These are phyloP conservation scores for Lamellibrachia luymesi DNA, from an alignment of 1,140 invertebrate species.

Conservation along the genomic window DNA sequence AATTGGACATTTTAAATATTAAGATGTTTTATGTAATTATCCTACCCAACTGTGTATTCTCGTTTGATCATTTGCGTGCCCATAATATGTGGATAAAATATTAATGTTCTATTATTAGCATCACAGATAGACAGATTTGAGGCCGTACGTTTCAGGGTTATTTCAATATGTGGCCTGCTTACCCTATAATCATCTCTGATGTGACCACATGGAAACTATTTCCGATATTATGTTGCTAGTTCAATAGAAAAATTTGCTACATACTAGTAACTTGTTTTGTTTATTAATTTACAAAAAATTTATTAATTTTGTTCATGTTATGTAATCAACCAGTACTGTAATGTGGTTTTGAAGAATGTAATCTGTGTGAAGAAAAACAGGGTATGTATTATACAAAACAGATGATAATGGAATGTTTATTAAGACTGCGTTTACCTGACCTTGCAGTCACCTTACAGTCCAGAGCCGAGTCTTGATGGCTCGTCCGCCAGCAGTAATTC, in stretches of 20 bases:
- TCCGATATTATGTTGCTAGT: no score
- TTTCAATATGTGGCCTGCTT: neutral
- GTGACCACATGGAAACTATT: neutral
- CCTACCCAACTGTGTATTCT: neutral
- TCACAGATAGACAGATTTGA: neutral
- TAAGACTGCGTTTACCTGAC: neutral
- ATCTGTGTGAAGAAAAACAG: no score
- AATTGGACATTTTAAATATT: neutral
- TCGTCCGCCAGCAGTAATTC: neutral
- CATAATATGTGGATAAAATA: neutral
- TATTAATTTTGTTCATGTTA: no score
- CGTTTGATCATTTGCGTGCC: neutral
- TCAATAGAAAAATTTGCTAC: no score
- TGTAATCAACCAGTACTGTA: no score
- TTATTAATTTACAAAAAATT: no score
- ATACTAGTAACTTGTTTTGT: no score
- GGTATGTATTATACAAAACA: no score
- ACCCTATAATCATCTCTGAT: neutral
- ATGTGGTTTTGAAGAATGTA: no score
- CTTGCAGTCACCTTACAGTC: slow-evolving; percentile 44
- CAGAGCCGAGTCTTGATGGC: slow-evolving; percentile 32
- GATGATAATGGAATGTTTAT: neutral
- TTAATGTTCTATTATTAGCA: neutral
- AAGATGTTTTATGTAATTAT: neutral
- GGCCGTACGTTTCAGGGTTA: neutral